A percentile compares a stretch with the other conserved stretches of the same genome.
phyloP scores from a whole-genome alignment of 2,888 invertebrate genomes.

The Actias luna region DNA sequence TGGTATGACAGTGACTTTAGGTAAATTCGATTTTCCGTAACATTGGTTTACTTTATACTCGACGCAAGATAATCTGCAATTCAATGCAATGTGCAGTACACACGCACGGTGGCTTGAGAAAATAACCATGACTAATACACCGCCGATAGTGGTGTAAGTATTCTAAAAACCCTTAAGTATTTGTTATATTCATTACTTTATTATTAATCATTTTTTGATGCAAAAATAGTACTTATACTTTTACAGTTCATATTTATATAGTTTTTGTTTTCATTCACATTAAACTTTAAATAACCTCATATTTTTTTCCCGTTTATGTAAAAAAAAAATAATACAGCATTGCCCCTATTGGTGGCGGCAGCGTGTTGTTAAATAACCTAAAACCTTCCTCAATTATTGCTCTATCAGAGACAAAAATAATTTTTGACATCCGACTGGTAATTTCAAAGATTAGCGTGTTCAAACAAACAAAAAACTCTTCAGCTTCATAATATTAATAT shows the following conservation, averaged over 20 bases:
- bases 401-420: no score
- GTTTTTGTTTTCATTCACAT: not conserved
- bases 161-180: not conserved
- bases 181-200: not conserved
- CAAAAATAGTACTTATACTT: not conserved
- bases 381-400: no score
- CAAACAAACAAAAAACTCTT: no score
- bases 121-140: constrained; percentile 3
- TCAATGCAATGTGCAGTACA: not conserved
- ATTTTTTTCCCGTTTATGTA: no score
- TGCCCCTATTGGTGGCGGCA: no score
- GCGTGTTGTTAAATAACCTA: no score
- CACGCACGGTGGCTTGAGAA: not conserved
- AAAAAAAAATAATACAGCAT: no score
- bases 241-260: not conserved
- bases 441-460: no score
- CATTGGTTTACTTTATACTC: not conserved
- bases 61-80: not conserved
- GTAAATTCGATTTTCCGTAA: not conserved
- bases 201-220: not conserved
- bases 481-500: no score
- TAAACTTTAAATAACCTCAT: no score
- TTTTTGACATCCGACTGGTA: no score
- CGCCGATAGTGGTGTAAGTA: not conserved
- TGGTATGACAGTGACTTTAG: not conserved